phyloP scores from a whole-genome alignment of 2,113 vertebrate species.

The Thunnus maccoyii region DNA sequence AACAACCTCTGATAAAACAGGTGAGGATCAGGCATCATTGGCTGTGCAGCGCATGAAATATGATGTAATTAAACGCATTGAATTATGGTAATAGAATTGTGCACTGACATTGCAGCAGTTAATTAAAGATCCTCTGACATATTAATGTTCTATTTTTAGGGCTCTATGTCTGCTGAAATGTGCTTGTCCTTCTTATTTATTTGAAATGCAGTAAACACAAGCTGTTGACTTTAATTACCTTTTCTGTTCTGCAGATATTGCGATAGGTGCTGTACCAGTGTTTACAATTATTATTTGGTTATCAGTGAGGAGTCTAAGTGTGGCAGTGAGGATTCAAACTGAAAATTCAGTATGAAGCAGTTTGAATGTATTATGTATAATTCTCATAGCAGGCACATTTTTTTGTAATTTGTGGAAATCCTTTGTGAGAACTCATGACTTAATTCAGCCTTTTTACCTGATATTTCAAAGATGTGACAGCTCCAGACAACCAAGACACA shows the following conservation, averaged over 20 bases:
- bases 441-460: conserved; percentile 25
- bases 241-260: too few species aligned
- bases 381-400: conserved; percentile 16
- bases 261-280: too few species aligned
- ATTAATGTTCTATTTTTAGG: conserved; percentile 23
- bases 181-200: conserved; percentile 25
- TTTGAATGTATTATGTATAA: conserved; percentile 19
- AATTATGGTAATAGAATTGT: conserved; percentile 4
- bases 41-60: neutral
- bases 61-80: conserved; percentile 22
- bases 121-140: conserved; percentile 38
- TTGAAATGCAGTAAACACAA: neutral
- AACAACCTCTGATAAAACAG: conserved; percentile 33
- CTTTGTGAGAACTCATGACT: conserved; percentile 17
- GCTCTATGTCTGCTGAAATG: conserved; percentile 6
- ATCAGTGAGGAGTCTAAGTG: too few species aligned
- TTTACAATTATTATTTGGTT: too few species aligned
- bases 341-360: conserved; percentile 4
- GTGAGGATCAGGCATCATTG: conserved; percentile 42
- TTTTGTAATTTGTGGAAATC: conserved; percentile 29
- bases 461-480: conserved; percentile 68
- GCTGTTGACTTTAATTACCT: too few species aligned
- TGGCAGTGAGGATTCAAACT: neutral
- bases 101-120: conserved; percentile 33
- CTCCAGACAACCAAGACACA: conserved; percentile 61